Base-by-base conservation (phyloP, 2,797 vertebrate genomes). In the Staurois parvus region DNA sequence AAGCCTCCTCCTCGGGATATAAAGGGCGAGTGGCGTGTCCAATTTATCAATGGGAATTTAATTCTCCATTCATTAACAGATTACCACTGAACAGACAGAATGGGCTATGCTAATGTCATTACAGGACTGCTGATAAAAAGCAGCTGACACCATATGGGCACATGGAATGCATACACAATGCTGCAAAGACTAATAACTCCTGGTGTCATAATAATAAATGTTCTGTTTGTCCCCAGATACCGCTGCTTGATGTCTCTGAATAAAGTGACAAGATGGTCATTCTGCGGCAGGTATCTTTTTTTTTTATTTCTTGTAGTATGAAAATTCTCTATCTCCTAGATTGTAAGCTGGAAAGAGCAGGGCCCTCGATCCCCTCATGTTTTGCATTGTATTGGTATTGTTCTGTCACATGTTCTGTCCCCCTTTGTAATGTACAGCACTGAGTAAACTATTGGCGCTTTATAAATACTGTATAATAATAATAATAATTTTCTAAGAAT, bases 21-120 rank as follows among this genome's bases (percentile, higher is more conserved):
- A 69, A 26, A 69, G 48, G 79, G 76, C 84, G 42, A 70, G 0
- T 15, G 78, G 81, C 82, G 85, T 85, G 21, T 79, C 78, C 76
- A 84, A 88, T 88, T 90, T 84, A 87, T 81, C 79, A 19, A 0
- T 0, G 8, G 52, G 45, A 45, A 56, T 83, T 68, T 87, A 83
- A 90, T 90, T 90, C 90, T 89, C 87, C 85, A n/a, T 84, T 79
- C 72, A 62, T 88, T 88, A 91, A 29, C 34, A 87, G 91, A 91
- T 93, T 93, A 91, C 85, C 88, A 84, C 81, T 87, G 8, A 11
- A 78, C 75, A 85, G 89, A 88, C 89, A 79, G 83, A 85, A 72
- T 88, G 59, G 87, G 84, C 40, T 76, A 77, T 79, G 85, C 3
- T 0, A 0, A 89, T 89, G 88, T 80, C 0, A 0, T 29, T 82